Percentiles rank a stretch among this genome's conserved stretches.
phyloP scores from a whole-genome alignment of 2,797 vertebrate species.

The Margarornis squamiger region DNA sequence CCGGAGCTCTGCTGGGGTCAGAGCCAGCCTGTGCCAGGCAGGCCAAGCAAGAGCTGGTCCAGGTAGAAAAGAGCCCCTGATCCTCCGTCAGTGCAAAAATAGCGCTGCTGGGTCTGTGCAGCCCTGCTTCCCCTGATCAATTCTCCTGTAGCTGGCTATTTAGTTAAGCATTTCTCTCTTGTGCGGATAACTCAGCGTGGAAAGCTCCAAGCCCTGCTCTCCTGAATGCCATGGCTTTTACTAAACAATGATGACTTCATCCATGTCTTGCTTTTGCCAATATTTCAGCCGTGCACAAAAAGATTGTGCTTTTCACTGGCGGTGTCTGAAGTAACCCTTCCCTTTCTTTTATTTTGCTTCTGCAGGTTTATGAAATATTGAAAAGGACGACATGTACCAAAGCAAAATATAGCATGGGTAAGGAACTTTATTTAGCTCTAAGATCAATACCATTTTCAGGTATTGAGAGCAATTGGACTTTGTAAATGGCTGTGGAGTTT shows the following conservation, averaged over 20 bases:
- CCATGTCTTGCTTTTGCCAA: neutral
- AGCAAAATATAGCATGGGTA: constrained; percentile 92
- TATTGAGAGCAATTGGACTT: neutral
- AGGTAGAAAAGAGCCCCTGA: neutral
- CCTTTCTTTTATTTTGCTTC: constrained; percentile 2
- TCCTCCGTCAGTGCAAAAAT: neutral
- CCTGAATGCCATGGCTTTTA: constrained; percentile 13
- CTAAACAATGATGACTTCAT: constrained; percentile 12
- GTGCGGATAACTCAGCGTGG: neutral
- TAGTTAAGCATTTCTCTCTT: neutral
- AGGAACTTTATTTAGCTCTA: constrained; percentile 57
- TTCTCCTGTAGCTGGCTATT: neutral
- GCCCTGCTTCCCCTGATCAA: neutral
- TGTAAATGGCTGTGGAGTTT: neutral
- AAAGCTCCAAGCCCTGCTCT: neutral
- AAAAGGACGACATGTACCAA: constrained; percentile 90
- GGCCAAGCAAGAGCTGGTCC: neutral
- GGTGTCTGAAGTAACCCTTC: neutral
- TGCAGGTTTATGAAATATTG: constrained; percentile 91
- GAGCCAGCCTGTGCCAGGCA: neutral
- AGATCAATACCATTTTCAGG: neutral
- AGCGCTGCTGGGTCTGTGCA: neutral
- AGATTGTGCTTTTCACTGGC: neutral
- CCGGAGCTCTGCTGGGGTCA: neutral
- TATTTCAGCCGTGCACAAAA: constrained; percentile 31